Base-by-base conservation (phyloP, 2,113 vertebrate species). In the Pontoporia blainvillei region DNA sequence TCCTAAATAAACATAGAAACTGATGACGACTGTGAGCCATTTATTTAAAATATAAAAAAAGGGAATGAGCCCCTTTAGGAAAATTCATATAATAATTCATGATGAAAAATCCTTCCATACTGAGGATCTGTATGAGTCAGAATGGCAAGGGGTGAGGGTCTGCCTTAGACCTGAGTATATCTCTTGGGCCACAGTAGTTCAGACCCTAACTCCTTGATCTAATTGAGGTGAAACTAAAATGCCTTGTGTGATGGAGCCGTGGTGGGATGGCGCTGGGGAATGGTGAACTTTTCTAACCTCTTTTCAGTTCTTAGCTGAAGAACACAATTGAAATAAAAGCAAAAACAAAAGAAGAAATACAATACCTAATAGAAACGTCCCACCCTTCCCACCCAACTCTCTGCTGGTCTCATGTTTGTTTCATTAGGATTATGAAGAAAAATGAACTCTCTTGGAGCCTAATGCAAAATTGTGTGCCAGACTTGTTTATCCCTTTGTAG, bases 401-500 rank as follows among this genome's bases (percentile, higher is more conserved):
- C 20, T 67, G 92, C 54, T 31, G 14, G 61, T 54, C 39, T 76
- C 31, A 86, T 71, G 54, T 66, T 82, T 86, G 6, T 94, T 95
- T 46, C 49, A 82, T 73, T 96, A 90, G n/a, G 52, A 91, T 92
- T 81, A 88, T 88, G 75, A 95, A 88, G 75, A 76, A 88, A 96
- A 94, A 87, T 52, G 12, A 92, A 96, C 67, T 44, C 64, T 71
- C 78, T 72, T 41, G 5, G 1, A 79, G 41, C 39, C 41, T 84
- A 93, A 86, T 76, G 84, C 10, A 92, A 72, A 93, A 62, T 3
- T 59, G 34, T 79, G 8, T 69, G 23, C 72, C 9, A 93, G 72
- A 85, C 4, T 97, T 17, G 27, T 96, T 96, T 96, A 86, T 79
- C 18, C 79, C 18, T 96, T 44, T 90, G 87, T 86, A 82, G 54